Evolutionary conservation across 2,113 vertebrate species (phyloP).

Genomic region (Hemibagrus wyckioides): DNA sequence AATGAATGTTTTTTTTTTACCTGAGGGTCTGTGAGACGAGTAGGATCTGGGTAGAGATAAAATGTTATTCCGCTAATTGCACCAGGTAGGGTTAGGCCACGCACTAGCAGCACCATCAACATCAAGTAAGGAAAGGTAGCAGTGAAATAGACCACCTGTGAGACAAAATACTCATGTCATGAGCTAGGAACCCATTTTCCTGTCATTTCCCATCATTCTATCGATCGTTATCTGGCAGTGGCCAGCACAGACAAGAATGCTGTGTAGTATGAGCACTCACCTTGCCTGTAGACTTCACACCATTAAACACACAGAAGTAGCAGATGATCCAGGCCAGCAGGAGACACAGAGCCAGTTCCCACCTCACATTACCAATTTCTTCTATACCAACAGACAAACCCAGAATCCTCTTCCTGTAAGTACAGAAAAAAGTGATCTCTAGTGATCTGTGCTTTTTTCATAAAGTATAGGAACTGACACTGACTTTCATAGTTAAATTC

Average conservation of each 20-base stretch:
- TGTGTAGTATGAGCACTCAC: slow-evolving; percentile 56
- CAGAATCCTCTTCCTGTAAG: slow-evolving; percentile 83
- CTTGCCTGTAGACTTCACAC: slow-evolving; percentile 83
- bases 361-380: slow-evolving; percentile 76
- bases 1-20: slow-evolving; percentile 61
- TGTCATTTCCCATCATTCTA: not conserved
- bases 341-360: slow-evolving; percentile 80
- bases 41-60: slow-evolving; percentile 89
- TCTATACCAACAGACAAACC: slow-evolving; percentile 86
- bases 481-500: not conserved
- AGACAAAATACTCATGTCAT: not conserved
- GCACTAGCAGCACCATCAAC: slow-evolving; percentile 84
- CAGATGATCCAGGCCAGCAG: slow-evolving; percentile 80
- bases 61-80: slow-evolving; percentile 85
- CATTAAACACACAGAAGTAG: slow-evolving; percentile 85
- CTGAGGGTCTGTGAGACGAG: slow-evolving; percentile 87
- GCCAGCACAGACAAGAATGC: not conserved
- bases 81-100: slow-evolving; percentile 88
- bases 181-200: too few relatives aligned
- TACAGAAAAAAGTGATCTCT: slow-evolving; percentile 1
- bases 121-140: slow-evolving; percentile 93
- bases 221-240: not conserved
- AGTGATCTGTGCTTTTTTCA: not conserved
- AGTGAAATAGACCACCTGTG: slow-evolving; percentile 93
- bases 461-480: not conserved